Evolutionary conservation across 2,113 vertebrate genomes (phyloP).

Genomic region (Scomber japonicus): DNA sequence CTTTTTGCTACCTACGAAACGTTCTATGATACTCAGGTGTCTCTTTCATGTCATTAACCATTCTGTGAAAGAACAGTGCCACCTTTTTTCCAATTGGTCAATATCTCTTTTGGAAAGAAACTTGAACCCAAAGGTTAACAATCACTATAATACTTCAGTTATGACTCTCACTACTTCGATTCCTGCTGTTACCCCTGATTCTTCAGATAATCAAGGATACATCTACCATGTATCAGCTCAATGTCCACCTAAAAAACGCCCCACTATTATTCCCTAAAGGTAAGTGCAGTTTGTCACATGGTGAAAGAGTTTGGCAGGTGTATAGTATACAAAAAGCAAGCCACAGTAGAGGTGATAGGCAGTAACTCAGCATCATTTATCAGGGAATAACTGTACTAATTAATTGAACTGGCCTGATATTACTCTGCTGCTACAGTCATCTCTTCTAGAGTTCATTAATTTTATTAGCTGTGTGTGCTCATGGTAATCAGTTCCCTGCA

Average conservation of each 20-base stretch:
- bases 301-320: background rate
- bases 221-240: background rate
- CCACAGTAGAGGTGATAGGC: background rate
- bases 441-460: slow-evolving; percentile 18
- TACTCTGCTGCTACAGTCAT: slow-evolving; percentile 6
- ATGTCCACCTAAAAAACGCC: background rate
- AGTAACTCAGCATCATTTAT: slow-evolving; percentile 11
- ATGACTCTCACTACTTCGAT: background rate
- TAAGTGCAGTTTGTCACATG: background rate
- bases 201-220: background rate
- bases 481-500: slow-evolving; percentile 21
- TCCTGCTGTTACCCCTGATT: background rate
- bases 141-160: background rate
- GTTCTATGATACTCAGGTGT: background rate
- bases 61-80: background rate
- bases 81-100: background rate
- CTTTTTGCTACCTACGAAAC: background rate
- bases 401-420: slow-evolving; percentile 34
- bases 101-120: background rate
- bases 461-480: background rate
- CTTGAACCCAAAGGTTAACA: background rate
- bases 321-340: background rate
- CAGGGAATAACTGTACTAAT: slow-evolving; percentile 12
- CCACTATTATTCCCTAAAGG: background rate
- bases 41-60: slow-evolving; percentile 1